Percentiles rank a stretch among this genome's conserved stretches.
phyloP scores from a whole-genome alignment of 2,888 invertebrate genomes.

The Xestobium rufovillosum region DNA sequence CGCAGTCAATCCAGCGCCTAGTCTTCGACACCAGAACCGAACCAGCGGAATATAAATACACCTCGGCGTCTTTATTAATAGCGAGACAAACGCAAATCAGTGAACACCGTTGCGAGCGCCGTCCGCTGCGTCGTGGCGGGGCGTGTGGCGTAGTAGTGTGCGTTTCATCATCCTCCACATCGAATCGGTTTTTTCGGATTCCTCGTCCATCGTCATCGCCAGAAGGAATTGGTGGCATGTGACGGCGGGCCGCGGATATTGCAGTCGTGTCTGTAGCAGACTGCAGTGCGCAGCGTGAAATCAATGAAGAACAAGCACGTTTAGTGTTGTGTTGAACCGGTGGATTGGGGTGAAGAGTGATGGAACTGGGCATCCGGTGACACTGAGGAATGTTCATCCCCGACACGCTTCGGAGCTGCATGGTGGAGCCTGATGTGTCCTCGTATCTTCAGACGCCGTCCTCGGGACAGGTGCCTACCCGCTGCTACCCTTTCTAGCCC shows the following conservation, averaged over 20 bases:
- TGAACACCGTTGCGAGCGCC: conserved; percentile 19
- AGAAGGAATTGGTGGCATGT: conserved; percentile 10
- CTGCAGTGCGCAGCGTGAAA: conserved; percentile 35
- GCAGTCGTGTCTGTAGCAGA: conserved; percentile 16
- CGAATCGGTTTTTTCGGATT: conserved; percentile 3
- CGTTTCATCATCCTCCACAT: conserved; percentile 17
- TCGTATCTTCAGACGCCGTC: conserved; percentile 91
- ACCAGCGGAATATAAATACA: conserved; percentile 31
- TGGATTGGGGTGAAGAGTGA: conserved; percentile 36
- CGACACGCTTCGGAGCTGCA: conserved; percentile 88
- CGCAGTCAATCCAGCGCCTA: conserved; percentile 21
- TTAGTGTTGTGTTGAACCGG: conserved; percentile 14
- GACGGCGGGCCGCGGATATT: conserved; percentile 4
- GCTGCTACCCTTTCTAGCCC: conserved; percentile 51
- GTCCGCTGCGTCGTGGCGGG: conserved; percentile 8
- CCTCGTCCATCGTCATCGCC: conserved; percentile 1
- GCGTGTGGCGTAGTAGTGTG: conserved; percentile 25
- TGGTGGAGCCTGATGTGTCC: conserved; percentile 92
- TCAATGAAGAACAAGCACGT: conserved; percentile 33
- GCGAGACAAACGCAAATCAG: conserved; percentile 24
- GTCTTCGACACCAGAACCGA: conserved; percentile 28
- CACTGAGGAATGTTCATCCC: conserved; percentile 78
- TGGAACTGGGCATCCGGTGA: conserved; percentile 42
- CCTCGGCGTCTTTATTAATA: conserved; percentile 31
- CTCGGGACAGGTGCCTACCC: conserved; percentile 79